Conservation (phyloP, 53 echinoderm and acorn worm genomes). For the Temnopleurus reevesii region DNA sequence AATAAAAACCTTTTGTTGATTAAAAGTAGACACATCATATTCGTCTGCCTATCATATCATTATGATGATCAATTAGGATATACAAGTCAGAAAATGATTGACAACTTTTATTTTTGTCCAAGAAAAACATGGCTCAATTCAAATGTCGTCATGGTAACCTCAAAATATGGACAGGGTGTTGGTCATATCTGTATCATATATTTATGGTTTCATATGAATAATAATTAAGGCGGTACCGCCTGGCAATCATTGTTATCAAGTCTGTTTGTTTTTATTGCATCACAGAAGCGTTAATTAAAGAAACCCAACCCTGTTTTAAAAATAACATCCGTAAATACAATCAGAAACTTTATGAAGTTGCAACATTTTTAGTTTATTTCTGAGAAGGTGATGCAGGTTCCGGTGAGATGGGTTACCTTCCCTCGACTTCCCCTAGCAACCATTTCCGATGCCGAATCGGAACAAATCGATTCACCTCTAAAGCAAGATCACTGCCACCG, state of each 20-base stretch:
- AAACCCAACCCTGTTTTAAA: not conserved
- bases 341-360: not conserved
- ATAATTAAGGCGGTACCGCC: not conserved
- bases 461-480: conserved; percentile 26
- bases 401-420: conserved; percentile 13
- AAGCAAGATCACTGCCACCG: not conserved
- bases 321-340: not conserved
- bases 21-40: too few species aligned
- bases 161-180: not conserved
- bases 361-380: not conserved
- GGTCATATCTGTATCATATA: not conserved
- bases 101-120: not conserved
- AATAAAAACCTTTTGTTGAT: not conserved
- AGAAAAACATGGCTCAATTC: not conserved
- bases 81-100: not conserved
- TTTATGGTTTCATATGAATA: not conserved
- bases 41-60: too few species aligned
- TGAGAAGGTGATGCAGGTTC: conserved; percentile 18
- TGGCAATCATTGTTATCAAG: not conserved
- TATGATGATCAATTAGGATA: not conserved
- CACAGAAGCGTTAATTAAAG: not conserved
- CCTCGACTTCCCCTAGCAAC: not conserved
- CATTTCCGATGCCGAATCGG: conserved; percentile 22
- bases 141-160: not conserved
- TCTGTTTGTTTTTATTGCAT: not conserved